A percentile compares a stretch with the other conserved stretches of the same genome.
phyloP scores from a whole-genome alignment of 2,888 invertebrate species.

The Steromphala cineraria region DNA sequence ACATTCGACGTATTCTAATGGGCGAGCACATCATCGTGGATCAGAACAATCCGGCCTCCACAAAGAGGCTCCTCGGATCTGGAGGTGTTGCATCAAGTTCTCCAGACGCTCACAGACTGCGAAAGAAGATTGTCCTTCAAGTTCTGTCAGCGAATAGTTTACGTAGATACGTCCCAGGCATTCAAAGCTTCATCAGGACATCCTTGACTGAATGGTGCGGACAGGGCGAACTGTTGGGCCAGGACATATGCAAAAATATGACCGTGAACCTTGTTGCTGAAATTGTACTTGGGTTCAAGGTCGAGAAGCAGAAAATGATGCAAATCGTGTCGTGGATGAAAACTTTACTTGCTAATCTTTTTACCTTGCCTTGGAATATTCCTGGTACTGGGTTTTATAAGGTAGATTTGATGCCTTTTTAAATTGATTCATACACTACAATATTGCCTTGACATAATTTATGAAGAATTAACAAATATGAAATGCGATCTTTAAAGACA shows the following conservation, averaged over 20 bases:
- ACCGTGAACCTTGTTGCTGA: not conserved
- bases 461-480: too few species aligned
- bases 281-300: not conserved
- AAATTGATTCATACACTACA: too few species aligned
- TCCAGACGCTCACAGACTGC: not conserved
- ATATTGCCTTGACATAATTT: too few species aligned
- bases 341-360: not conserved
- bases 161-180: not conserved
- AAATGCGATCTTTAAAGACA: too few species aligned
- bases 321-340: not conserved
- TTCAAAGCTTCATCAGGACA: not conserved
- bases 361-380: conserved; percentile 2
- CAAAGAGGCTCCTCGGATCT: not conserved
- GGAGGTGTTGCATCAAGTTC: not conserved
- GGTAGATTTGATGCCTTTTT: not conserved
- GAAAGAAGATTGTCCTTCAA: not conserved
- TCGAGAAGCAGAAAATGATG: not conserved
- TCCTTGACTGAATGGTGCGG: not conserved
- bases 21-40: conserved; percentile 61
- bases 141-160: not conserved
- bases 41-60: conserved; percentile 3
- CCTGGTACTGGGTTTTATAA: conserved; percentile 15
- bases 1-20: conserved; percentile 58
- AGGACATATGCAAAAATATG: not conserved
- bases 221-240: not conserved